These are phyloP conservation scores for Palythoa caribaeorum DNA, from an alignment of 92 coral and sea anemone species.

Conservation along the genomic window DNA sequence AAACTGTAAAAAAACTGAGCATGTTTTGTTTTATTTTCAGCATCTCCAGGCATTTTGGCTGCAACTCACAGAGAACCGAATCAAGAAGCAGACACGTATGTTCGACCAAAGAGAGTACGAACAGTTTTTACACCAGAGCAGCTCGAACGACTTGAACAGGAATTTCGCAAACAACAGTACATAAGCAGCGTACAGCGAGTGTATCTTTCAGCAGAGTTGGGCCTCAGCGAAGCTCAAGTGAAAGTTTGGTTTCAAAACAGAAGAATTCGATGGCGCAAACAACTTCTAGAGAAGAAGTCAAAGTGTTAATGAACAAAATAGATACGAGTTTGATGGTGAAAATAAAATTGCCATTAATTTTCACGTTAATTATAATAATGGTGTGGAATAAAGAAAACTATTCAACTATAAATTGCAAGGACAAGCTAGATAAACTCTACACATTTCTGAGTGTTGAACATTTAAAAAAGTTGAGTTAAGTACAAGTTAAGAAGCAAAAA, in stretches of 20 bases:
- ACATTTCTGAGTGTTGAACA: no score
- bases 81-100: conserved; percentile 10
- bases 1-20: background rate
- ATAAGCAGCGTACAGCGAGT: conserved; percentile 80
- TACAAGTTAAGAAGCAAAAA: no score
- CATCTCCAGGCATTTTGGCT: conserved; percentile 5
- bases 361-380: background rate
- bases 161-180: conserved; percentile 77
- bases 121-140: conserved; percentile 86
- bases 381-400: background rate
- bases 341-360: background rate
- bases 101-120: conserved; percentile 79
- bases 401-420: no score
- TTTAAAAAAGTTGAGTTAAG: no score
- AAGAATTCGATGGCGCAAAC: conserved; percentile 86
- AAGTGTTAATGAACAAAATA: background rate
- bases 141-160: conserved; percentile 75
- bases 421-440: no score
- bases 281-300: conserved; percentile 50
- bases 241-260: conserved; percentile 90
- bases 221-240: conserved; percentile 82
- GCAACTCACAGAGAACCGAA: background rate
- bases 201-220: conserved; percentile 77
- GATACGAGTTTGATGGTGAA: background rate
- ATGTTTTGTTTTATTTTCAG: background rate